A percentile compares a stretch with the other conserved stretches of the same genome.
phyloP scores from a whole-genome alignment of 2,797 vertebrate species.

The Mallotus villosus region DNA sequence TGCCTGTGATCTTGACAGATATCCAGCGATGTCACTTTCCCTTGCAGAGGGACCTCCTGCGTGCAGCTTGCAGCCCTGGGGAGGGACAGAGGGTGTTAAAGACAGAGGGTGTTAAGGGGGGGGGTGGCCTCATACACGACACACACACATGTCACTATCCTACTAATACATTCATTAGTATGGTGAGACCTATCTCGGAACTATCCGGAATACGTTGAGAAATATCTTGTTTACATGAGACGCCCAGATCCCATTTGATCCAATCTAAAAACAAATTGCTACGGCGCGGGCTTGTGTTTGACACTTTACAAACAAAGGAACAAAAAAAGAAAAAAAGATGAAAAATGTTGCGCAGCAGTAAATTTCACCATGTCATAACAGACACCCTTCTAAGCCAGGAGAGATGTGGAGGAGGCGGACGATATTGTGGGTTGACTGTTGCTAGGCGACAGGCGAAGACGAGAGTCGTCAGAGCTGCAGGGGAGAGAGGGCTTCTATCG shows the following conservation, averaged over 20 bases:
- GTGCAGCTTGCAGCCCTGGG: conserved; percentile 73
- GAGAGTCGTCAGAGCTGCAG: conserved; percentile 42
- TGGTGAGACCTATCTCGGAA: too few relatives aligned
- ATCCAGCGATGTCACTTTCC: conserved; percentile 84
- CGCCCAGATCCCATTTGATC: background rate
- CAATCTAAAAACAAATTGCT: background rate
- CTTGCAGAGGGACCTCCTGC: conserved; percentile 78
- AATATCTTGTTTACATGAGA: background rate
- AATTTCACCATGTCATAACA: conserved; percentile 36
- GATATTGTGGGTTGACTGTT: conserved; percentile 60
- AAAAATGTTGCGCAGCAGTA: conserved; percentile 1
- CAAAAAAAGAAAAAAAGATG: conserved; percentile 7
- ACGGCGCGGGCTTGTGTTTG: background rate
- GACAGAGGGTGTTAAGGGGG: too few relatives aligned
- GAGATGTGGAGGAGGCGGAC: conserved; percentile 26
- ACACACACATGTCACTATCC: background rate
- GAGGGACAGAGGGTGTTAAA: background rate
- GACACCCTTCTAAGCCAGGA: conserved; percentile 37
- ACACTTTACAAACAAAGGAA: background rate
- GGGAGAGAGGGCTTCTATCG: conserved; percentile 36
- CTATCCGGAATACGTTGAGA: background rate
- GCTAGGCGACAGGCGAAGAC: conserved; percentile 63
- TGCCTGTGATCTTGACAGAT: conserved; percentile 79
- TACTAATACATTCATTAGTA: background rate
- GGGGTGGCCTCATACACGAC: too few relatives aligned